Conservation (phyloP, 1,140 invertebrate genomes). For the Pseudomyrmex flavicornis region DNA sequence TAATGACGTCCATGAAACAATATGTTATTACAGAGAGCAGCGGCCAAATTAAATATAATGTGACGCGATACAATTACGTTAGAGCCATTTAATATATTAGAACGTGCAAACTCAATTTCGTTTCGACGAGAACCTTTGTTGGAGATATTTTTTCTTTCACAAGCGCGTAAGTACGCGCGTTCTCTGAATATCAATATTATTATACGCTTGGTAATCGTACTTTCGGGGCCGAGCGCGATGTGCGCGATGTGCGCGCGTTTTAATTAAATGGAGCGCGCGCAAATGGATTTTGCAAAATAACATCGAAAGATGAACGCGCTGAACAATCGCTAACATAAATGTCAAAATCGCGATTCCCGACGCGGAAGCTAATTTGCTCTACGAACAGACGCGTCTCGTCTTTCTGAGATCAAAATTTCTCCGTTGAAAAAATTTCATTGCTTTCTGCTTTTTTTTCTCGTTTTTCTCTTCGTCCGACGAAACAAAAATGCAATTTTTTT, state of each 20-base stretch:
- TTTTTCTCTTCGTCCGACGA: neutral
- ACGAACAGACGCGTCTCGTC: conserved; percentile 16
- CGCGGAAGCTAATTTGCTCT: neutral
- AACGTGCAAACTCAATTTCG: neutral
- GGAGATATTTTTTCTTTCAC: neutral
- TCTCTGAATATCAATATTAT: neutral
- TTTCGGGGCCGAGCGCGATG: neutral
- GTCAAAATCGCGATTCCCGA: neutral
- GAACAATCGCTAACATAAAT: conserved; percentile 14
- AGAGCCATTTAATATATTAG: neutral
- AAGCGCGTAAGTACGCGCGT: neutral
- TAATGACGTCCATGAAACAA: no score
- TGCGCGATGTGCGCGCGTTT: neutral
- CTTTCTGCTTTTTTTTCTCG: neutral
- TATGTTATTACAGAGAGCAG: neutral
- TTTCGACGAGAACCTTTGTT: no score
- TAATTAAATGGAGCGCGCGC: neutral
- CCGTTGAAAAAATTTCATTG: conserved; percentile 12
- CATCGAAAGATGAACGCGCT: neutral
- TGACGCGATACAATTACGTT: neutral
- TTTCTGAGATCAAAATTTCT: conserved; percentile 24
- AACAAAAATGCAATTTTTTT: conserved; percentile 37
- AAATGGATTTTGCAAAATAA: neutral
- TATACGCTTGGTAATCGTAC: neutral
- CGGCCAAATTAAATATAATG: neutral